Conservation (phyloP, 2,797 vertebrate genomes). For the Myripristis murdjan region DNA sequence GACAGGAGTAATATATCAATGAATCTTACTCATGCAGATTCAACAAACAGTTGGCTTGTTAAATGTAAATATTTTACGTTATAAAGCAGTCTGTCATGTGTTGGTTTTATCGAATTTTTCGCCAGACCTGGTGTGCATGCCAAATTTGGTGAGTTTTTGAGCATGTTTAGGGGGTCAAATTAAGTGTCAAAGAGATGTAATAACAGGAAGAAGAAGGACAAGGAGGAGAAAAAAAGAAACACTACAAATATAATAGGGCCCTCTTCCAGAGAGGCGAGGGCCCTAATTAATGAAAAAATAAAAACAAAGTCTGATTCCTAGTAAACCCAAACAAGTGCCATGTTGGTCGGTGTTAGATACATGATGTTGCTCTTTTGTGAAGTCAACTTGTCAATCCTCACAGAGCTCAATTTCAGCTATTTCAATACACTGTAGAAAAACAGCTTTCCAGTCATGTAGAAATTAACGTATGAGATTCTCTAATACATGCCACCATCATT, state of each 20-base stretch:
- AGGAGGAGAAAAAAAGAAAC: too few relatives aligned
- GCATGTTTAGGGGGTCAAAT: too few relatives aligned
- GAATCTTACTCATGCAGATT: not conserved
- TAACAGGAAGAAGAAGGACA: too few relatives aligned
- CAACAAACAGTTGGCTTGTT: not conserved
- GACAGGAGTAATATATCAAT: not conserved
- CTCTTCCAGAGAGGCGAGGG: too few relatives aligned
- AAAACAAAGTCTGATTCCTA: too few relatives aligned
- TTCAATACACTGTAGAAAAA: not conserved
- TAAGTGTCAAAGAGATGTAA: too few relatives aligned
- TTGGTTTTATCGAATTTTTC: too few relatives aligned
- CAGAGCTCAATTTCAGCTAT: not conserved
- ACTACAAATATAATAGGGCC: too few relatives aligned
- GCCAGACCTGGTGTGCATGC: too few relatives aligned
- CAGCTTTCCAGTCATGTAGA: not conserved
- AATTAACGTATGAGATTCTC: not conserved
- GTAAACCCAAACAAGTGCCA: conserved; percentile 10
- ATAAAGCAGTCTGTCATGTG: not conserved
- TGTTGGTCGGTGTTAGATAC: conserved; percentile 17
- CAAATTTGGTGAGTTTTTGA: too few relatives aligned
- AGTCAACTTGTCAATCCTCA: conserved; percentile 5
- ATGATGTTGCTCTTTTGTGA: conserved; percentile 1
- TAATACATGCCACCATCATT: not conserved
- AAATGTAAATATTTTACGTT: not conserved
- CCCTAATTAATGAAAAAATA: too few relatives aligned